Percentiles rank a stretch among this genome's conserved stretches.
Conservation (phyloP, 2,888 invertebrate species). For the Campaea margaritaria region DNA sequence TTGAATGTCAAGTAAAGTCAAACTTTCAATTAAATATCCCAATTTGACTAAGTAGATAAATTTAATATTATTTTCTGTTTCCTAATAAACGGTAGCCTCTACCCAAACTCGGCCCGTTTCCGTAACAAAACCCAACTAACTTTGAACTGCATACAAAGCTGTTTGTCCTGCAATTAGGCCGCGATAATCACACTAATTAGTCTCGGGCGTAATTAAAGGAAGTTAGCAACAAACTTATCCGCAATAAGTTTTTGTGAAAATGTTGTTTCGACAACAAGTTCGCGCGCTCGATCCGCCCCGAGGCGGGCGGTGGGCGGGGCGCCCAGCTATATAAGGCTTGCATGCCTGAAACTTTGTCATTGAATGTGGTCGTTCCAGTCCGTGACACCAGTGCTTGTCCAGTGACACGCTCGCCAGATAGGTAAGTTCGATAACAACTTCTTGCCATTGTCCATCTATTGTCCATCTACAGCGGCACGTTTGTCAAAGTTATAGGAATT, state of each 20-base stretch:
- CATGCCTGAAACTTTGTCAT: slow-evolving; percentile 75
- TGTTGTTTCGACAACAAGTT: slow-evolving; percentile 57
- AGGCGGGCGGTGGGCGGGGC: slow-evolving; percentile 78
- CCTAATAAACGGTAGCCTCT: neutral
- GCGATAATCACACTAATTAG: slow-evolving; percentile 19
- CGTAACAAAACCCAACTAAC: neutral
- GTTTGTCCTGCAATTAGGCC: neutral
- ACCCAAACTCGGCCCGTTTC: neutral
- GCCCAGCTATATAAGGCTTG: slow-evolving; percentile 75
- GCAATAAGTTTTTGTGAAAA: slow-evolving; percentile 44
- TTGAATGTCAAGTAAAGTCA: too few species aligned
- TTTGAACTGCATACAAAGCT: slow-evolving; percentile 4
- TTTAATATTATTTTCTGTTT: too few species aligned
- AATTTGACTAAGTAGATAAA: too few species aligned
- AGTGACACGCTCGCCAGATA: slow-evolving; percentile 49
- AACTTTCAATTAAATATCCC: too few species aligned
- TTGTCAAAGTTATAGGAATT: slow-evolving; percentile 16
- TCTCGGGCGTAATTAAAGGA: slow-evolving; percentile 16
- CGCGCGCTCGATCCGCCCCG: slow-evolving; percentile 62
- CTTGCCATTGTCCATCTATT: slow-evolving; percentile 22
- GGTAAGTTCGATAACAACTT: slow-evolving; percentile 56
- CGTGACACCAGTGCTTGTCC: slow-evolving; percentile 57
- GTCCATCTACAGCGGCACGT: slow-evolving; percentile 6
- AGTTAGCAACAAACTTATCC: slow-evolving; percentile 34
- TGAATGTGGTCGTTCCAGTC: slow-evolving; percentile 74